Evolutionary conservation across 2,113 vertebrate genomes (phyloP), one percentile per base, ranked within the genome.

Genomic region (Sturnira hondurensis): DNA sequence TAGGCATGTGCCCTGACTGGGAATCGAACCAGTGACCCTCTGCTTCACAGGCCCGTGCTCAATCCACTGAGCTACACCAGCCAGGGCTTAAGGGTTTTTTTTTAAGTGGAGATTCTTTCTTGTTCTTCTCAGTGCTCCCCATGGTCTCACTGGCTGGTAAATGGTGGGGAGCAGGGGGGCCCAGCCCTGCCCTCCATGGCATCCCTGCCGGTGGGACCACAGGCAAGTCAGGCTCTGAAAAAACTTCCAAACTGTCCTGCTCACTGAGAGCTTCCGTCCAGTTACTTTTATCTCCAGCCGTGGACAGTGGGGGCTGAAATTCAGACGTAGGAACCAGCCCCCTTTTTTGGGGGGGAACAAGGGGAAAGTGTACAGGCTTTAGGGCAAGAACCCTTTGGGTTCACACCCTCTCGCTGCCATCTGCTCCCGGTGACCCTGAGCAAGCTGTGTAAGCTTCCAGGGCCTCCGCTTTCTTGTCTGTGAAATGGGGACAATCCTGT

Each of bases 211-310:
- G 73, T 11, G 74, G 47, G 77, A 3, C n/a, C 77, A 38, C 77
- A 38, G 68, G 68, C 65, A 70, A 74, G 28, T 22, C 56, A 22
- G 68, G 52, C 50, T 33, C 70, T 22, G 50, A 41, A 31, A 67
- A 61, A 74, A 15, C 58, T 58, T 36, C 16, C 26, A n/a, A 2
- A 22, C 74, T 6, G 4, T 15, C n/a, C n/a, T 13, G n/a, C 54
- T 3, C 43, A 0, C 31, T 4, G 36, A 50, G 63, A n/a, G 26
- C 3, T 17, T 36, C 52, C 2, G 1, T 28, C 70, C 52, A 2
- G 19, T 31, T 11, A 1, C 15, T 61, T 20, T 54, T 20, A 0
- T 16, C 56, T 56, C 15, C 9, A 52, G 45, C 31, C 4, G 15
- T 4, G 14, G 33, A 70, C 22, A 28, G 63, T 4, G 31, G 52